phyloP scores from a whole-genome alignment of 2,797 vertebrate species.

The Sebastes elongatus region DNA sequence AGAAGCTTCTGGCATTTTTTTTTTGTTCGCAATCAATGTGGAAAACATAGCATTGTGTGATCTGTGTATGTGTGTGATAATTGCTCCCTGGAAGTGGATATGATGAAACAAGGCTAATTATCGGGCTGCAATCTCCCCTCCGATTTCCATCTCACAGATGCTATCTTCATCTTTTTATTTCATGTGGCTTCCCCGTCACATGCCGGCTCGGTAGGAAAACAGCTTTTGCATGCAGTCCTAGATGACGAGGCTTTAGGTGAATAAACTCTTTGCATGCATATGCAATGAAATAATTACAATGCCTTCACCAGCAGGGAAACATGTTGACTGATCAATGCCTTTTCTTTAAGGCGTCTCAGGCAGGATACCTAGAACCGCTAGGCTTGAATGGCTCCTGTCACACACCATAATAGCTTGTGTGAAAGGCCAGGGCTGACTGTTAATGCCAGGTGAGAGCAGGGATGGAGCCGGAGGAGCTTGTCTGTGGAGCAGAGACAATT shows the following conservation, averaged over 20 bases:
- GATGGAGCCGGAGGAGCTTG: conserved; percentile 45
- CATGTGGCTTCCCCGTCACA: neutral
- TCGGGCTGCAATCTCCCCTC: conserved; percentile 8
- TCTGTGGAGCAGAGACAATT: conserved; percentile 58
- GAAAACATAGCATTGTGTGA: conserved; percentile 29
- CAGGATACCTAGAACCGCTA: conserved; percentile 13
- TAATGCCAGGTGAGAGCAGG: conserved; percentile 61
- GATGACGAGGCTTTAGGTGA: neutral
- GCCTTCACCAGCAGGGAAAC: neutral
- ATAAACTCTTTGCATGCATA: neutral
- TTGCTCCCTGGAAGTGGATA: conserved; percentile 34
- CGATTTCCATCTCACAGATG: conserved; percentile 19
- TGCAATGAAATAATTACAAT: neutral
- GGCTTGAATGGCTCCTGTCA: conserved; percentile 62
- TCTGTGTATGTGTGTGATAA: conserved; percentile 32
- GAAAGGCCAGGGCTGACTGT: conserved; percentile 61
- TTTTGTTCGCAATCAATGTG: conserved; percentile 28
- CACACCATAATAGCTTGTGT: conserved; percentile 52
- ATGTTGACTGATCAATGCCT: neutral
- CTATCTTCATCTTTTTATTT: neutral
- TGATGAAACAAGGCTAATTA: conserved; percentile 35
- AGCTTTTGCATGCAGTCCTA: neutral
- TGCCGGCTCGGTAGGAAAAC: neutral
- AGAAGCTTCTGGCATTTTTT: conserved; percentile 36
- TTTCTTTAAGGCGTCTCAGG: conserved; percentile 15